Evolutionary conservation across 2,113 vertebrate species (phyloP).

Genomic region (Ammodramus savannarum): DNA sequence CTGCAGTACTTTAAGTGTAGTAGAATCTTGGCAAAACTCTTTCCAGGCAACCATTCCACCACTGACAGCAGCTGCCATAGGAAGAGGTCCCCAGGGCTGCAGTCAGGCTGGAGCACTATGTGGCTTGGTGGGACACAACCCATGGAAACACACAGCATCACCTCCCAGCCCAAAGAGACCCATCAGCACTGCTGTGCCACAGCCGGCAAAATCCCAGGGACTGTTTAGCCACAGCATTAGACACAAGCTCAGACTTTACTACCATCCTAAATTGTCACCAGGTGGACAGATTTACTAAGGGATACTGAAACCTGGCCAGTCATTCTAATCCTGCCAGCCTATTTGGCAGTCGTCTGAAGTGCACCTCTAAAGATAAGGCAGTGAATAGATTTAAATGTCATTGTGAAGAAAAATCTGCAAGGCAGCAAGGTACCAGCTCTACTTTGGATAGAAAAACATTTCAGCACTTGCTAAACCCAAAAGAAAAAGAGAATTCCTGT

Average conservation of each 20-base stretch:
- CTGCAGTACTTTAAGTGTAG: background rate
- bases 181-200: background rate
- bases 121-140: background rate
- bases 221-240: background rate
- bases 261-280: background rate
- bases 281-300: conserved; percentile 28
- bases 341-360: background rate
- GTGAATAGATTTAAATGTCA: background rate
- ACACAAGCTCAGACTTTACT: background rate
- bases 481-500: background rate
- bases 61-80: background rate
- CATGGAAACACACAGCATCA: background rate
- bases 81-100: background rate
- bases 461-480: background rate
- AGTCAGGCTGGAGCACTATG: fast-evolving
- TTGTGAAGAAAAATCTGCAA: conserved; percentile 5
- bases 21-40: background rate
- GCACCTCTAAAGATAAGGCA: background rate
- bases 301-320: background rate
- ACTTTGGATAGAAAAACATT: background rate
- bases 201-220: background rate
- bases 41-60: background rate
- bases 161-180: background rate
- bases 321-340: conserved; percentile 15
- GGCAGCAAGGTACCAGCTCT: background rate